Evolutionary conservation across 2,888 invertebrate species (phyloP), one percentile per base, ranked within the genome.

Genomic region (Acholoe squamosa): DNA sequence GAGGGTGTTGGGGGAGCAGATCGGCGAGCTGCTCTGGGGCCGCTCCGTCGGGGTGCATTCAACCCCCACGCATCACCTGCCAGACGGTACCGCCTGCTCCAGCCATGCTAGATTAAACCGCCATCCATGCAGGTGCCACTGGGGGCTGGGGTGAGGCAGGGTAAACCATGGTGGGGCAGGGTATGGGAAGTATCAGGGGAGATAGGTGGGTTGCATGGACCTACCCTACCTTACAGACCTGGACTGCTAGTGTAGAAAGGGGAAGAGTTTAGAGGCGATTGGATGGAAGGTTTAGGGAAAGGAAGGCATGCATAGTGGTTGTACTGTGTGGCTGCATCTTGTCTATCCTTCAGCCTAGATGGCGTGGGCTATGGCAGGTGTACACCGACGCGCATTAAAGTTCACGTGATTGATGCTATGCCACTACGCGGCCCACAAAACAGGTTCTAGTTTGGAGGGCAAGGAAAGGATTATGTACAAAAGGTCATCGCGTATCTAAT

Each of bases 91-190:
- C 34, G 43, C 80, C n/a, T 80, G 80, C 80, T 80, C 80, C 80
- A 80, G 80, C 80, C 80, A 43, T 33, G 80, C 43, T 33, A 43
- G 80, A 43, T 80, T 80, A 80, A 43, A 80, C 80, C 80, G 80
- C 33, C 34, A 80, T 80, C 80, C 33, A 80, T 33, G 80, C 80
- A 43, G 34, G 43, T 80, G 80, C 80, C 34, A 7, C 43, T 22
- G 61, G 61, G 61, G 61, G 61, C 19, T 25, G 76, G 76, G 76
- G 25, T 76, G 25, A 14, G 25, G 31, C 28, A 76, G 25, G 31
- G 76, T n/a, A 76, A 76, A 31, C 28, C 16, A 76, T 5, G 76
- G 10, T 16, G 76, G 31, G 31, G 76, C 28, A n/a, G 31, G 76
- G 76, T 5, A 31, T 1, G 76, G 76, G 19, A 76, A 25, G 25